A percentile compares a stretch with the other conserved stretches of the same genome.
These are phyloP conservation scores for Loris lydekkerianus DNA, from an alignment of 2,797 vertebrate genomes.

Conservation along the genomic window DNA sequence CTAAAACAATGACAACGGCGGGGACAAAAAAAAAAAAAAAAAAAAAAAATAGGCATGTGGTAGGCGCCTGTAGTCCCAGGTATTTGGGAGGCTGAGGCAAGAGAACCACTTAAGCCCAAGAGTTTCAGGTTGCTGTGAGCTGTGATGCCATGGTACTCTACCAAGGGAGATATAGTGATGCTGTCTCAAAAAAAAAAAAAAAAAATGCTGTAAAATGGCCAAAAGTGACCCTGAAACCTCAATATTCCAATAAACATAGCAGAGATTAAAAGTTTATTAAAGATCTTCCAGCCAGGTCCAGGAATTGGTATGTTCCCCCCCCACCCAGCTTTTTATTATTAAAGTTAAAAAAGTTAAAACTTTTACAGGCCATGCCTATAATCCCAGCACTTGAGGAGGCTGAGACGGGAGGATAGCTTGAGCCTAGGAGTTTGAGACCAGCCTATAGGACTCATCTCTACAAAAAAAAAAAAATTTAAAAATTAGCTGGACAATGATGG, in stretches of 20 bases:
- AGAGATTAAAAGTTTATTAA: conserved; percentile 21
- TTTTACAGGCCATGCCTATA: not conserved
- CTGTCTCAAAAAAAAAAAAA: too few species aligned
- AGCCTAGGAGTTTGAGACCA: not conserved
- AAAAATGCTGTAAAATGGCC: not conserved
- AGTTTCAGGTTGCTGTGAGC: too few species aligned
- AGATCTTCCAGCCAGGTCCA: not conserved
- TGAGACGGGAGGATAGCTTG: not conserved
- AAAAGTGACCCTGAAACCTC: not conserved
- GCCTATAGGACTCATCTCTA: not conserved
- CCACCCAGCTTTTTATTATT: not conserved
- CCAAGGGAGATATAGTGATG: too few species aligned
- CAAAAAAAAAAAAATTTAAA: too few species aligned
- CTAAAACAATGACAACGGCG: too few species aligned
- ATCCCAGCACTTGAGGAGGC: not conserved
- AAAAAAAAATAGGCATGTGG: too few species aligned
- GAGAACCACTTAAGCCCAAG: too few species aligned
- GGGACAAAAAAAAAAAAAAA: too few species aligned
- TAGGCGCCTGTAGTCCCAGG: too few species aligned
- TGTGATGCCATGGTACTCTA: too few species aligned
- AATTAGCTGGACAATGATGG: not conserved
- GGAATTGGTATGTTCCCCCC: not conserved
- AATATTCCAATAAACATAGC: not conserved
- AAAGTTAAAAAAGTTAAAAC: not conserved
- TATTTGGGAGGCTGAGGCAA: too few species aligned